Base-by-base conservation (phyloP, 2,888 invertebrate genomes). In the Hydropsyche betteni region DNA sequence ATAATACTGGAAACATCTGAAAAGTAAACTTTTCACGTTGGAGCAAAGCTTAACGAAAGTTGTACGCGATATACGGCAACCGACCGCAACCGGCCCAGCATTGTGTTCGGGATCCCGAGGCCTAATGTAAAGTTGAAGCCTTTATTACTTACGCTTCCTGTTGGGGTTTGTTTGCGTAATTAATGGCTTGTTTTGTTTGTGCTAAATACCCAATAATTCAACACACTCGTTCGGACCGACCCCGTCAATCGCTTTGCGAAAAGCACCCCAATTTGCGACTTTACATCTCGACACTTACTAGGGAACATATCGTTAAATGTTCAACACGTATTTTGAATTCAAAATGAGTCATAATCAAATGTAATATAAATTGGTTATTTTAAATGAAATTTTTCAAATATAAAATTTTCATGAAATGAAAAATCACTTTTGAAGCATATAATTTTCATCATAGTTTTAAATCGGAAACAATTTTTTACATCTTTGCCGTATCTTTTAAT, bases 121-220 rank as follows among this genome's bases (percentile, higher is more conserved):
- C 74, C 70, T 75, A 78, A 74, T 76, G 77, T 74, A 74, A 79
- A 79, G 77, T 79, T 79, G 77, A 77, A 76, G 77, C 77, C 77
- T 79, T 79, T 77, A 77, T 79, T 79, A 75, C 78, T 77, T 74
- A 77, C 77, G 77, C 76, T 77, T 77, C 75, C 77, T 77, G 77
- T 75, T 14, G 58, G 73, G 78, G 78, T 78, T 76, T 78, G 78
- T 78, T 78, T 78, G 76, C 73, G 78, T 78, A 78, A 78, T 78
- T 78, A 77, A 78, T 78, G 78, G 76, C 75, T 72, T 78, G 78
- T 78, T 78, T 78, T 78, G 78, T 78, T 77, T 77, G 76, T 44
- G 53, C 78, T 78, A 78, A 78, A 78, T 76, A 77, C 78, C 78
- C 78, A 75, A 78, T 78, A 78, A 78, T 78, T 78, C 76, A 74